phyloP scores from a whole-genome alignment of 2,888 invertebrate species.

The Thymelicus lineola region DNA sequence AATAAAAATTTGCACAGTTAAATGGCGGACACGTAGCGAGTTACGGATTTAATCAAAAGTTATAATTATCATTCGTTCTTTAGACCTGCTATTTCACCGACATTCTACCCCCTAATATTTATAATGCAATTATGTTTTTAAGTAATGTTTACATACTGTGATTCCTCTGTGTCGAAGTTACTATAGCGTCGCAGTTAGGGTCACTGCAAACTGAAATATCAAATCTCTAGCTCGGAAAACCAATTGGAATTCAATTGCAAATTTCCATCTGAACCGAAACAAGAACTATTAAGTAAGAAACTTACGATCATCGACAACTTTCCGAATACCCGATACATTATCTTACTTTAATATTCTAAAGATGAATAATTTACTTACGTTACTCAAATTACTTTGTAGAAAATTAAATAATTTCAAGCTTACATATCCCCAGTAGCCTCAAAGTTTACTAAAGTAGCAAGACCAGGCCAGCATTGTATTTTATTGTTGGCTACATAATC shows the following conservation, averaged over 20 bases:
- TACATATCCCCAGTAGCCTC: not conserved
- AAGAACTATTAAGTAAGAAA: too few relatives aligned
- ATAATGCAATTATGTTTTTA: not conserved
- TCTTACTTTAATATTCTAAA: too few relatives aligned
- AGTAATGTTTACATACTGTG: too few relatives aligned
- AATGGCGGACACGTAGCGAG: constrained; percentile 48
- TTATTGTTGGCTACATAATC: constrained; percentile 40
- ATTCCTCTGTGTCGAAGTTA: too few relatives aligned
- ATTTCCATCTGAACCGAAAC: too few relatives aligned
- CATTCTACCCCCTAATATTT: not conserved
- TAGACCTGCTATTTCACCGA: not conserved
- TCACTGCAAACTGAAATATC: too few relatives aligned
- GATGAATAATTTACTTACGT: not conserved
- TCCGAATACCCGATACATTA: too few relatives aligned
- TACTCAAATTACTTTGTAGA: not conserved
- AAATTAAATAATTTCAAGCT: constrained; percentile 17
- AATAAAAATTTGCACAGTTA: constrained; percentile 39
- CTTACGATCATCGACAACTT: not conserved
- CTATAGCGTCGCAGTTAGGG: too few relatives aligned
- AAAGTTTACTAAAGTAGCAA: constrained; percentile 27
- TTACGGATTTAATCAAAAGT: constrained; percentile 54
- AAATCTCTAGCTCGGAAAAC: too few relatives aligned
- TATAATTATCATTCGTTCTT: constrained; percentile 49
- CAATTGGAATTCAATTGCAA: too few relatives aligned
- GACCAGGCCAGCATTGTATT: constrained; percentile 40